Base-by-base conservation (phyloP, 2,888 invertebrate species). In the Vanessa cardui region DNA sequence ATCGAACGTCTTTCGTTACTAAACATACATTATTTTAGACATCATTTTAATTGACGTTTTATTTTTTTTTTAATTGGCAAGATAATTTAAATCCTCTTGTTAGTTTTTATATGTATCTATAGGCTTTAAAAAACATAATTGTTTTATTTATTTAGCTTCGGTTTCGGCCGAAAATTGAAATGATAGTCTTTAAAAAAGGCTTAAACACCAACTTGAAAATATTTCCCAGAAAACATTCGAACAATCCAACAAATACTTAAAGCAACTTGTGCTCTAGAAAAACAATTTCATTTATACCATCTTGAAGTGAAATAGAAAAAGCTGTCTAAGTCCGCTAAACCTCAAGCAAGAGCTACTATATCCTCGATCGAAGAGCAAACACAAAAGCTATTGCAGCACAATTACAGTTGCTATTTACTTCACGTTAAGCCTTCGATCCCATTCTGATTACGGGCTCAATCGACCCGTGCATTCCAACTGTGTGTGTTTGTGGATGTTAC, bases 371-470 rank as follows among this genome's bases (percentile, higher is more conserved):
- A 47, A 64, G 60, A 49, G 58, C 59, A 70, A 67, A 73, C 58
- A 70, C 65, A 63, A 72, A 64, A 70, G 73, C 72, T 70, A 68
- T 68, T 64, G 58, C 68, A 66, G 58, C 60, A 68, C 65, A 72
- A 73, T 78, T 79, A 80, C 74, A 72, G 76, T 73, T 74, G 74
- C 75, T 82, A 76, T 83, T 82, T 79, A 79, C 78, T 75, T 73
- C 68, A 69, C 70, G 70, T 74, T 78, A 79, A 79, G 78, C 77
- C 72, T 69, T 74, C 72, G 73, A 76, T 74, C 69, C 72, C 70
- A 67, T 64, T 73, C 69, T 76, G 76, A 77, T 76, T 77, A 73
- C 77, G 75, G 70, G 71, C 71, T 69, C 73, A 73, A 73, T 74
- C 71, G 73, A 74, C 73, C 67, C 64, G 62, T 68, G 73, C 70